These are phyloP conservation scores for Bellardia bayeri DNA, from an alignment of 2,888 invertebrate genomes.

Conservation along the genomic window DNA sequence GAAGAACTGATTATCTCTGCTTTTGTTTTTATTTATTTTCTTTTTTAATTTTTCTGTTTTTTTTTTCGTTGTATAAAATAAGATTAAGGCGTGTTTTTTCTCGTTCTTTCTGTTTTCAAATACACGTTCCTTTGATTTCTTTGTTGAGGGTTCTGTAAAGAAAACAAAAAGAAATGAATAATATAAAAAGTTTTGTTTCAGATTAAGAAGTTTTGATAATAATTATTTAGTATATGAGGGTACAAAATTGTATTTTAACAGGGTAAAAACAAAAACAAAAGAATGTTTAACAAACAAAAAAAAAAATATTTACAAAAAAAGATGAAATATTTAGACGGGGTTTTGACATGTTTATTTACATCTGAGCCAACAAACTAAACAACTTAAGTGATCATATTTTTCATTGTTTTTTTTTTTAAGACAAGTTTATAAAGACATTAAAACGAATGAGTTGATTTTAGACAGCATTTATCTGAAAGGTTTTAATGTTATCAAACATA, in stretches of 20 bases:
- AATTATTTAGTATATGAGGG: conserved; percentile 24
- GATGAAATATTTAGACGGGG: conserved; percentile 37
- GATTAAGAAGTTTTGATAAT: conserved; percentile 66
- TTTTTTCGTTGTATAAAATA: conserved; percentile 12
- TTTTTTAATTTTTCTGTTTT: conserved; percentile 6
- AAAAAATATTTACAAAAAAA: not conserved
- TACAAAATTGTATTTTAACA: conserved; percentile 10
- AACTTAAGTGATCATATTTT: not conserved
- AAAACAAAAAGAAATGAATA: conserved; percentile 4
- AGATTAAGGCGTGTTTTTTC: conserved; percentile 60
- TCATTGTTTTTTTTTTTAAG: conserved; percentile 27
- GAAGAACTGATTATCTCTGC: conserved; percentile 20
- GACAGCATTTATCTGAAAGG: no score
- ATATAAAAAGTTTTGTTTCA: conserved; percentile 47
- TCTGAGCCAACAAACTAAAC: not conserved
- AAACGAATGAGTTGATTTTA: not conserved
- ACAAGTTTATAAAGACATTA: conserved; percentile 15
- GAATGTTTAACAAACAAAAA: not conserved
- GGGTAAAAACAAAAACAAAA: not conserved
- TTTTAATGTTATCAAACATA: no score
- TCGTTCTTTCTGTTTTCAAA: conserved; percentile 24
- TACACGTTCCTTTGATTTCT: conserved; percentile 40
- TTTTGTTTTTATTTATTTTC: conserved; percentile 4
- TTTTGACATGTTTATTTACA: conserved; percentile 51
- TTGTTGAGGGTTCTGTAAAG: conserved; percentile 54